phyloP scores from a whole-genome alignment of 2,888 invertebrate genomes.

The Morpho helenor region DNA sequence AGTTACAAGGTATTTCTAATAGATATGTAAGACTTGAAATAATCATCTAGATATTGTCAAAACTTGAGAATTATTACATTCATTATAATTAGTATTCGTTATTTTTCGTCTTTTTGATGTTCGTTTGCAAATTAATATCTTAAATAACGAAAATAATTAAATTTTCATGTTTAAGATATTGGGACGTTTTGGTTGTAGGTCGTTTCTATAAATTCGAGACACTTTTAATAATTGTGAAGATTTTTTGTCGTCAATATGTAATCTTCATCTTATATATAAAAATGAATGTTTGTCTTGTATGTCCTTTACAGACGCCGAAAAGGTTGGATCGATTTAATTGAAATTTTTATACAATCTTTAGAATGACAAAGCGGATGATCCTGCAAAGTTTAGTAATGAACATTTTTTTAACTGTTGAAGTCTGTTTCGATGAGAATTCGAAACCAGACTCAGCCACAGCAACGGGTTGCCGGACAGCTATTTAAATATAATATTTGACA shows the following conservation, averaged over 20 bases:
- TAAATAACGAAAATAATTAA: constrained; percentile 8
- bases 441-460: too few species aligned
- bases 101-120: background rate
- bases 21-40: constrained; percentile 16
- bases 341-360: too few species aligned
- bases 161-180: constrained; percentile 15
- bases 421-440: too few species aligned
- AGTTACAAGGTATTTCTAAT: constrained; percentile 5
- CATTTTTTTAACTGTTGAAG: too few species aligned
- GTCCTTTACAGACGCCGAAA: too few species aligned
- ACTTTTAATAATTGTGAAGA: background rate
- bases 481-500: too few species aligned
- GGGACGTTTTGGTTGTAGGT: background rate
- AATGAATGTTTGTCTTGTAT: too few species aligned
- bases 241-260: background rate
- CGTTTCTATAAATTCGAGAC: background rate
- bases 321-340: too few species aligned
- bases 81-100: background rate
- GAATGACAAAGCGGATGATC: too few species aligned
- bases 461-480: too few species aligned
- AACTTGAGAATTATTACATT: constrained; percentile 4
- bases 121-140: constrained; percentile 1
- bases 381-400: too few species aligned
- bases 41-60: constrained; percentile 12
- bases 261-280: too few species aligned